Conservation (phyloP, 2,113 vertebrate species). For the Phalacrocorax carbo region DNA sequence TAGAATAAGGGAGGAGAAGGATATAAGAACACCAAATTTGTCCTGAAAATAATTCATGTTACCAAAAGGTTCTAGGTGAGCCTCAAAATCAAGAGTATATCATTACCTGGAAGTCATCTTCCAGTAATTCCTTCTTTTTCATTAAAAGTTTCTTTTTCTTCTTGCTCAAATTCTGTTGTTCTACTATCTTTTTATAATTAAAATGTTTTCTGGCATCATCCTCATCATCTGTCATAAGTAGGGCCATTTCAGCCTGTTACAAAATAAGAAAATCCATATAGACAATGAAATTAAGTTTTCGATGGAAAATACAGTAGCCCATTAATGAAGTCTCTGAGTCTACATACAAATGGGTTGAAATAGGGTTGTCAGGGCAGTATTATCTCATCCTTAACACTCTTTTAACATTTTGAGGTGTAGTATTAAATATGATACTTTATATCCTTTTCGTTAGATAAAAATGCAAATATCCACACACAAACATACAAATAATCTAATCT, state of each 20-base stretch:
- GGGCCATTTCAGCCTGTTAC: constrained; percentile 88
- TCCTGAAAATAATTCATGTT: neutral
- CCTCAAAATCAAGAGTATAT: neutral
- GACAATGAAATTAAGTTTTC: neutral
- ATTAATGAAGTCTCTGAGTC: neutral
- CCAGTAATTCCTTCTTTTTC: constrained; percentile 79
- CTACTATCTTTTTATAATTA: constrained; percentile 93
- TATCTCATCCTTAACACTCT: neutral
- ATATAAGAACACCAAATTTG: neutral
- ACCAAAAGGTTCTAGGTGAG: neutral
- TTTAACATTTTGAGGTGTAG: neutral
- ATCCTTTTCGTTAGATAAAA: neutral
- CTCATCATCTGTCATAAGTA: constrained; percentile 91
- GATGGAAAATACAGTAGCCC: neutral
- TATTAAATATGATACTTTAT: neutral
- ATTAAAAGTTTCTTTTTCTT: constrained; percentile 89
- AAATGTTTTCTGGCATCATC: constrained; percentile 86
- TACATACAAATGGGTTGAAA: neutral
- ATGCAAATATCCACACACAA: neutral
- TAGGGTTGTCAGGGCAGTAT: neutral
- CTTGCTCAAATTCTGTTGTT: constrained; percentile 95
- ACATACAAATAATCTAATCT: neutral
- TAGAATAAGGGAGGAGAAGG: neutral
- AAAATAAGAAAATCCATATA: neutral
- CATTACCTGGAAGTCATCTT: constrained; percentile 90